These are phyloP conservation scores for Archivesica marissinica DNA, from an alignment of 1,140 invertebrate genomes.

Conservation along the genomic window DNA sequence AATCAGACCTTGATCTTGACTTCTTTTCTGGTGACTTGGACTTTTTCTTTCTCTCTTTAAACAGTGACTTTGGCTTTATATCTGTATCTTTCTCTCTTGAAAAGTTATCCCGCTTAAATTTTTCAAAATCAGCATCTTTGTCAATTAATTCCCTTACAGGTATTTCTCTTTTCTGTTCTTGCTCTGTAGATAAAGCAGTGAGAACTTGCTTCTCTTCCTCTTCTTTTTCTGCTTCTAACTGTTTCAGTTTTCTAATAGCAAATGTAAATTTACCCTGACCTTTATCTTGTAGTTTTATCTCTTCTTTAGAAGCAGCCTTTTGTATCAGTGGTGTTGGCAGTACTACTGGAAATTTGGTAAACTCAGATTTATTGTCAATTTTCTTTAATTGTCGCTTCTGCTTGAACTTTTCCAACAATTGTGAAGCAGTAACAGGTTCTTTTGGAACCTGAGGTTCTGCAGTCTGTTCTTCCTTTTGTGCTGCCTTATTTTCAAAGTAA, in stretches of 20 bases:
- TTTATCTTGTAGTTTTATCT: slow-evolving; percentile 31
- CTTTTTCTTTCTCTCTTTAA: slow-evolving; percentile 42
- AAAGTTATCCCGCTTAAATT: background rate
- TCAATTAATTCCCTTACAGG: background rate
- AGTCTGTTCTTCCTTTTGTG: slow-evolving; percentile 2
- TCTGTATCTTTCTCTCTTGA: slow-evolving; percentile 16
- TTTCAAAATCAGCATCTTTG: background rate
- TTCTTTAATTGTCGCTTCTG: slow-evolving; percentile 39
- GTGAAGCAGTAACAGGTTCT: slow-evolving; percentile 54
- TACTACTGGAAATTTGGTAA: slow-evolving; percentile 25
- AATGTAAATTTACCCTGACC: slow-evolving; percentile 41
- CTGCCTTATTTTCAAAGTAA: slow-evolving; percentile 35
- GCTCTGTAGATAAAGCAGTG: slow-evolving; percentile 25
- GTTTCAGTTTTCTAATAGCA: slow-evolving; percentile 58
- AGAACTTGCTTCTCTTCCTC: slow-evolving; percentile 60
- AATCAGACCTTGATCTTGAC: slow-evolving; percentile 36
- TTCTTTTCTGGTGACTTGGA: slow-evolving; percentile 30
- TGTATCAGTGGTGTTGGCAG: background rate
- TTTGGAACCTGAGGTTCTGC: slow-evolving; percentile 30
- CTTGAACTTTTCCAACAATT: slow-evolving; percentile 61
- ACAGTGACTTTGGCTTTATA: slow-evolving; percentile 8
- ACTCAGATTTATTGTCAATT: slow-evolving; percentile 18
- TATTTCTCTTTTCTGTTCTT: background rate
- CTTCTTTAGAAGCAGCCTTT: slow-evolving; percentile 13
- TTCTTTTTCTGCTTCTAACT: slow-evolving; percentile 57